phyloP scores from a whole-genome alignment of 2,113 vertebrate genomes.

The Manacus vitellinus region DNA sequence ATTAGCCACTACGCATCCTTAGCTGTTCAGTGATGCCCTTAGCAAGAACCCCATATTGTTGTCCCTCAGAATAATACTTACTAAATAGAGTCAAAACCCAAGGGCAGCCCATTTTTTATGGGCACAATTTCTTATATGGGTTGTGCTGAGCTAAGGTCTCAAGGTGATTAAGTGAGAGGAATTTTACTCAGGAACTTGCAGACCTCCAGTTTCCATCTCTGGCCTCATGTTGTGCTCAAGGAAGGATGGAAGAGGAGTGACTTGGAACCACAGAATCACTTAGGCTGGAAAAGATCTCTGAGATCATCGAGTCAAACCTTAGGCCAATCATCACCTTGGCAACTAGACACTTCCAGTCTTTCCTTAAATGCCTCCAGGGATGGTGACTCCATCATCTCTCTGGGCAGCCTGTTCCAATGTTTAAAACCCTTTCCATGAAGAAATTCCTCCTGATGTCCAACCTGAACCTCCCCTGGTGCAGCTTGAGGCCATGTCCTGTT shows the following conservation, averaged over 20 bases:
- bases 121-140: background rate
- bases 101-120: background rate
- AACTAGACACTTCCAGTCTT: background rate
- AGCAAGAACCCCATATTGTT: background rate
- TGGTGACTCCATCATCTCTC: background rate
- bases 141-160: background rate
- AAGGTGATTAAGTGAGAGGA: background rate
- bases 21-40: background rate
- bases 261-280: background rate
- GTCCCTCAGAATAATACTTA: background rate
- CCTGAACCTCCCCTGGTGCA: background rate
- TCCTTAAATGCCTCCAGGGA: background rate
- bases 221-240: background rate
- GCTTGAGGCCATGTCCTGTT: background rate
- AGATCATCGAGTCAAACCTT: background rate
- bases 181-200: background rate
- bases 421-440: background rate
- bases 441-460: background rate
- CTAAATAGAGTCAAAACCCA: background rate
- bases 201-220: background rate
- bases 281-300: background rate
- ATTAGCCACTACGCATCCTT: background rate
- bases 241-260: background rate
- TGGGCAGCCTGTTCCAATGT: background rate
- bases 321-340: background rate